phyloP scores from a whole-genome alignment of 2,113 vertebrate species.

The Oncorhynchus mykiss region DNA sequence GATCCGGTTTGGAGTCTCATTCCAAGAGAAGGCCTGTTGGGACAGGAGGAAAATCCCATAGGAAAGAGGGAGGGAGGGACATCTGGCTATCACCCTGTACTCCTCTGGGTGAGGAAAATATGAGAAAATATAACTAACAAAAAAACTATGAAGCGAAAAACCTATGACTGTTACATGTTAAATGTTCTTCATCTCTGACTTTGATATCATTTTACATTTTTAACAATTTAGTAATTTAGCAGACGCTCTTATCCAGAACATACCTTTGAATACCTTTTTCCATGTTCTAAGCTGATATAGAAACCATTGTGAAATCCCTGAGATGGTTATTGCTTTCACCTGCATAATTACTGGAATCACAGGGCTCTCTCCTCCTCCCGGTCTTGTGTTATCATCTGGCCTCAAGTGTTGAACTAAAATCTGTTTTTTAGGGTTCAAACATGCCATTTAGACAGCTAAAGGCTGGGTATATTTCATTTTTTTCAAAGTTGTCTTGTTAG shows the following conservation, averaged over 20 bases:
- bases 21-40: constrained; percentile 47
- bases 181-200: not conserved
- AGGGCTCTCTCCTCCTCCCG: not conserved
- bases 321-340: not conserved
- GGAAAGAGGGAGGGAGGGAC: not conserved
- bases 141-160: not conserved
- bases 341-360: not conserved
- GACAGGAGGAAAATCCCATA: constrained; percentile 48
- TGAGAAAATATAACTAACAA: not conserved
- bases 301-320: not conserved
- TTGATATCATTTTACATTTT: no score
- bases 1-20: constrained; percentile 41
- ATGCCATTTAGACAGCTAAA: not conserved
- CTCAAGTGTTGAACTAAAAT: not conserved
- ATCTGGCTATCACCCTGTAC: not conserved
- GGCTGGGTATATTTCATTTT: not conserved
- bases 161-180: not conserved
- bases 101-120: not conserved
- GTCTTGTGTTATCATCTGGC: not conserved
- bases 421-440: not conserved
- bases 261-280: not conserved
- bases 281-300: not conserved
- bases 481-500: not conserved
- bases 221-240: no score
- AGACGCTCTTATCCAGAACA: no score